A percentile compares a stretch with the other conserved stretches of the same genome.
Conservation (phyloP, 2,113 vertebrate genomes). For the Rissa tridactyla region DNA sequence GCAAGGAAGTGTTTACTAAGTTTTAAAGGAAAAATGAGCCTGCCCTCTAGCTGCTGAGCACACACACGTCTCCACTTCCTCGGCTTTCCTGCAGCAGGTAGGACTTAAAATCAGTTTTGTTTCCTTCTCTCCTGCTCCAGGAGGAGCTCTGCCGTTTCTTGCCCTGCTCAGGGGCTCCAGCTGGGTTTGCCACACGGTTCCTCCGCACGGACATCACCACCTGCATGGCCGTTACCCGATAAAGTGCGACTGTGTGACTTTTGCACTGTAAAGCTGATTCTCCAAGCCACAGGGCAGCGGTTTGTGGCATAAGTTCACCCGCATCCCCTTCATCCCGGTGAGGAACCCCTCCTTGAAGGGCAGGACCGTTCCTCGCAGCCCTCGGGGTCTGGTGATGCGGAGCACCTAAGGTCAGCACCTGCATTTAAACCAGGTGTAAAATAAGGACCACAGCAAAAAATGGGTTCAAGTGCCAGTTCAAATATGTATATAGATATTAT, state of each 20-base stretch:
- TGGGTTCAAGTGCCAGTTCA: not conserved
- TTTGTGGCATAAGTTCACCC: not conserved
- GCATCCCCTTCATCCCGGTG: not conserved
- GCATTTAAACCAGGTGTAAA: not conserved
- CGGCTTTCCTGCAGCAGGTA: not conserved
- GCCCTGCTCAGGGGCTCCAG: not conserved
- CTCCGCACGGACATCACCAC: not conserved
- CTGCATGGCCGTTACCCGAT: too few relatives aligned
- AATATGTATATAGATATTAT: not conserved
- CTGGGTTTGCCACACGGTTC: rapidly evolving
- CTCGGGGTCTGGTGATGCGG: not conserved
- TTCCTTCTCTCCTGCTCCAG: not conserved
- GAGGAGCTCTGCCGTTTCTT: not conserved
- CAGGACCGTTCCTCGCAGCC: rapidly evolving
- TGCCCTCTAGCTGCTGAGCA: constrained; percentile 51
- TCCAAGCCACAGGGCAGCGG: not conserved
- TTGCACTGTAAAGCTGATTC: not conserved
- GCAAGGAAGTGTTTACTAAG: not conserved
- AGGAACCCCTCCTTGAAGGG: not conserved
- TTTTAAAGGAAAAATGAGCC: constrained; percentile 30
- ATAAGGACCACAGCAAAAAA: not conserved
- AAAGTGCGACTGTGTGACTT: rapidly evolving
- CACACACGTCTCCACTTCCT: rapidly evolving
- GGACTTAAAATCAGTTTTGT: not conserved
- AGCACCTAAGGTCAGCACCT: not conserved